These are phyloP conservation scores for Drosophila nigricruria DNA, from an alignment of 2,888 invertebrate species.

Conservation along the genomic window DNA sequence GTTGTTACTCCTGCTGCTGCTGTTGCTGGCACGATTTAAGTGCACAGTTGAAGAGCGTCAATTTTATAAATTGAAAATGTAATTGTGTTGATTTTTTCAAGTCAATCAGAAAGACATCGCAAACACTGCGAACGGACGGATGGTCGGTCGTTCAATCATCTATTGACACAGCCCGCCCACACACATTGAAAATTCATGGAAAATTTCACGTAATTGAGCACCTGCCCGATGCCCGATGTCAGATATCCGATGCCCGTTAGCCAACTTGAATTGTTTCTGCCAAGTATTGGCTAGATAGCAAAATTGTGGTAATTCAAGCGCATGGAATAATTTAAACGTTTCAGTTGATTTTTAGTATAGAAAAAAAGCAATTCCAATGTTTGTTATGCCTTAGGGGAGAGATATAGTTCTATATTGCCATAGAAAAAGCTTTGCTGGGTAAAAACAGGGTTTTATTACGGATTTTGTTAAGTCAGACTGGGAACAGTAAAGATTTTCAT, in stretches of 20 bases:
- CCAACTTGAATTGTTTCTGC: slow-evolving; percentile 21
- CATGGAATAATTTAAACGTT: slow-evolving; percentile 3
- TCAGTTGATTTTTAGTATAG: too few species aligned
- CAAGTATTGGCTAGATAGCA: slow-evolving; percentile 6
- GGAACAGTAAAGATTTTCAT: neutral
- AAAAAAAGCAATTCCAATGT: neutral
- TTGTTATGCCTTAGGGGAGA: neutral
- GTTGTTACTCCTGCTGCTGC: neutral
- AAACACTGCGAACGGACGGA: neutral
- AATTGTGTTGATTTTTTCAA: slow-evolving; percentile 65
- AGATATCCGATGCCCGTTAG: slow-evolving; percentile 15
- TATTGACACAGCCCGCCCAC: slow-evolving; percentile 57
- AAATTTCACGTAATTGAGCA: slow-evolving; percentile 53
- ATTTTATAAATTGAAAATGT: slow-evolving; percentile 57
- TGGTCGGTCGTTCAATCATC: neutral
- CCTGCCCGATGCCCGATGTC: slow-evolving; percentile 21
- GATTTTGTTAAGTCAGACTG: neutral
- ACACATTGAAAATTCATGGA: slow-evolving; percentile 70
- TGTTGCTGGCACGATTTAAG: slow-evolving; percentile 14
- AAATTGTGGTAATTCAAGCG: neutral
- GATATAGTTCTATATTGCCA: neutral
- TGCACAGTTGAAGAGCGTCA: slow-evolving; percentile 45
- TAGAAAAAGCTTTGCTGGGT: neutral
- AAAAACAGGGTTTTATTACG: neutral
- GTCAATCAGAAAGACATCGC: slow-evolving; percentile 37